phyloP scores from a whole-genome alignment of 2,113 vertebrate genomes.

The Anhinga anhinga region DNA sequence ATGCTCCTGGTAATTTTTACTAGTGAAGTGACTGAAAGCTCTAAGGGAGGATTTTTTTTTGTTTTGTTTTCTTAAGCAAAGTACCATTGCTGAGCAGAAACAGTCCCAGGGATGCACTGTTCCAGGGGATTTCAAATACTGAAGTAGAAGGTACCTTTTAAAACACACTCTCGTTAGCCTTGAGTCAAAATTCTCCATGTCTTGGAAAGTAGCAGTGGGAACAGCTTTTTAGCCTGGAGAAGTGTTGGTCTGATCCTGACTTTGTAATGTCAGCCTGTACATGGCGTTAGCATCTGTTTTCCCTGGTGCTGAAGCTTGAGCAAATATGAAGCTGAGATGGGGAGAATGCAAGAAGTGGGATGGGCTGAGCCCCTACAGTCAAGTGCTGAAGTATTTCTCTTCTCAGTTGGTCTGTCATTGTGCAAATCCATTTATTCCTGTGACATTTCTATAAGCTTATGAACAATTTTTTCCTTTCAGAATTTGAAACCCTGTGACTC shows the following conservation, averaged over 20 bases:
- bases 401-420: background rate
- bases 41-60: background rate
- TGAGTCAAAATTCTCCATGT: background rate
- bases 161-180: background rate
- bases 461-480: background rate
- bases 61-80: background rate
- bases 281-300: background rate
- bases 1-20: background rate
- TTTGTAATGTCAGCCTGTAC: background rate
- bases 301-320: background rate
- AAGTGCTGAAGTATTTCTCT: background rate
- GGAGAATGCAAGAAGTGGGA: background rate
- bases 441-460: background rate
- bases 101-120: background rate
- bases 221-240: conserved; percentile 25
- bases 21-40: background rate
- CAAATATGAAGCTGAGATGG: background rate
- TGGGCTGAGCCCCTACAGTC: background rate
- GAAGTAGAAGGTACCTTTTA: background rate
- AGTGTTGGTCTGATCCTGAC: conserved; percentile 1
- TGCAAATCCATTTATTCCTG: background rate
- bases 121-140: background rate
- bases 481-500: background rate
- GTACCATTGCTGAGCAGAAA: background rate
- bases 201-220: background rate